phyloP scores from a whole-genome alignment of 2,888 invertebrate species.

The Lepeophtheirus nordmannii region DNA sequence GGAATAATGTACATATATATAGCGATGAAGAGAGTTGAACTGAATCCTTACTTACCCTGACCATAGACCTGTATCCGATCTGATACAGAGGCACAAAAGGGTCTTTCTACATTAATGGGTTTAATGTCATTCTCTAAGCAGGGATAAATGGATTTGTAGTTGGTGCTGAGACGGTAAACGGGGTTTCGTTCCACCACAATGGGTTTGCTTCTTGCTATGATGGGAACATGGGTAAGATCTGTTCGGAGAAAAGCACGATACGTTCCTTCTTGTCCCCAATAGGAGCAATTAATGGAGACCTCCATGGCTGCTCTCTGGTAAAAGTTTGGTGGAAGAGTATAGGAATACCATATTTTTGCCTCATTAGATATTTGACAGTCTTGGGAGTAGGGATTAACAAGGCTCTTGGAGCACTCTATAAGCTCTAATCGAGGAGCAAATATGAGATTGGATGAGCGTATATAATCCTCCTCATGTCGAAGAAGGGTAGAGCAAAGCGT shows the following conservation, averaged over 20 bases:
- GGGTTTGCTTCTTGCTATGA: conserved; percentile 4
- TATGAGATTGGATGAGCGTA: not conserved
- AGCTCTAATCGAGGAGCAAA: not conserved
- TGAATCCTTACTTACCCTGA: not conserved
- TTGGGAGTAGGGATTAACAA: conserved; percentile 1
- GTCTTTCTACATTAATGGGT: not conserved
- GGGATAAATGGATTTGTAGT: not conserved
- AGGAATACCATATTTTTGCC: not conserved
- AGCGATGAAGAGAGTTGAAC: not conserved
- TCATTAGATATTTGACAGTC: not conserved
- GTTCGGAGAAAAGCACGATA: not conserved
- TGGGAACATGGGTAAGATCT: not conserved
- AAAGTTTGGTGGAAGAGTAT: not conserved
- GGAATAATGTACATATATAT: too few species aligned
- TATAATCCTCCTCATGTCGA: too few species aligned
- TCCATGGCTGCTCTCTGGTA: conserved; percentile 1
- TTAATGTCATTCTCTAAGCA: conserved; percentile 7
- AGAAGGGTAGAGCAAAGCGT: not conserved
- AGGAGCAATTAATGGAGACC: conserved; percentile 4
- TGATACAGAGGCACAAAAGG: not conserved
- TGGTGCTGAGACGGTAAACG: not conserved
- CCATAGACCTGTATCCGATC: conserved; percentile 1
- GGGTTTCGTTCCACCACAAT: not conserved
- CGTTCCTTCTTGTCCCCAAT: conserved; percentile 10
- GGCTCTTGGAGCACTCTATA: conserved; percentile 10